Percentiles rank a stretch among this genome's conserved stretches.
phyloP scores from a whole-genome alignment of 2,113 vertebrate genomes.

The Bubo scandiacus region DNA sequence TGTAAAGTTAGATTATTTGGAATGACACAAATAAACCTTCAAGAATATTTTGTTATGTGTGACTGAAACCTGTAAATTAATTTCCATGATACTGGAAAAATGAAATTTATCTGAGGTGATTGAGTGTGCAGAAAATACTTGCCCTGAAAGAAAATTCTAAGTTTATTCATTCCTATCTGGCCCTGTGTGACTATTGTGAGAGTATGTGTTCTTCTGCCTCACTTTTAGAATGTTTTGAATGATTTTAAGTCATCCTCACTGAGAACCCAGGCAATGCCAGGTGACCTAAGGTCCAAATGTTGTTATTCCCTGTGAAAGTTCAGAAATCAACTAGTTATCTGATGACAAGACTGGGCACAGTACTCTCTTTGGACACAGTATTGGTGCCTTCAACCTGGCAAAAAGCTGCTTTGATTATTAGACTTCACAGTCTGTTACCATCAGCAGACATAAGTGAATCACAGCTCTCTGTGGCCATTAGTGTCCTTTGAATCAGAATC shows the following conservation, averaged over 20 bases:
- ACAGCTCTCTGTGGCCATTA: not conserved
- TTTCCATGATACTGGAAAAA: not conserved
- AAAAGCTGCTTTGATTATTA: not conserved
- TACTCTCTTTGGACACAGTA: not conserved
- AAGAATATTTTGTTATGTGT: not conserved
- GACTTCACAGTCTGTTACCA: not conserved
- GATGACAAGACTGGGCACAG: too few relatives aligned
- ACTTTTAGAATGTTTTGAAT: not conserved
- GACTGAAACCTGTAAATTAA: not conserved
- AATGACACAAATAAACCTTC: not conserved
- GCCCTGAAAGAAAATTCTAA: not conserved
- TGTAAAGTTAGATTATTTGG: not conserved
- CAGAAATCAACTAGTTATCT: not conserved
- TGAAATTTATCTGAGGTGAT: not conserved
- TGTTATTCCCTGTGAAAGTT: not conserved
- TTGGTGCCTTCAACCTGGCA: not conserved
- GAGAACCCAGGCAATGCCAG: not conserved
- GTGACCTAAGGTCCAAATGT: not conserved
- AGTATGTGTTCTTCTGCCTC: not conserved
- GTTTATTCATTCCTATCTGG: not conserved
- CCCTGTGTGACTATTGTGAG: not conserved
- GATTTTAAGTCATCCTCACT: not conserved
- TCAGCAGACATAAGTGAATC: not conserved
- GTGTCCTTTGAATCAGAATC: not conserved
- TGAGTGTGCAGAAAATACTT: not conserved